Base-by-base conservation (phyloP, 1,140 invertebrate species). In the Drosophila mauritiana region DNA sequence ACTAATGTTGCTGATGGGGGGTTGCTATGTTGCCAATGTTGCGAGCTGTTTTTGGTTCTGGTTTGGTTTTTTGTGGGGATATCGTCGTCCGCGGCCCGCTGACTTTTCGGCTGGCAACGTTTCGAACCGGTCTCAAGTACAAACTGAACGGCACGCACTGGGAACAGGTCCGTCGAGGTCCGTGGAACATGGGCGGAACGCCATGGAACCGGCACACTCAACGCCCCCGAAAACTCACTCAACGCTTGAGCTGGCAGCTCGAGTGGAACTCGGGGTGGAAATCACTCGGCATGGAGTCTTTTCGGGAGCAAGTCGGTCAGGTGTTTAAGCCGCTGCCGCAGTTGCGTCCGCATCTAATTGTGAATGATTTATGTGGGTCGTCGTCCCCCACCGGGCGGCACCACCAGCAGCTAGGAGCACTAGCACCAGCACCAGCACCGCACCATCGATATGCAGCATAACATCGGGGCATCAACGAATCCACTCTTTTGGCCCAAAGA, bases 301-400 rank as follows among this genome's bases (percentile, higher is more conserved):
- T 63, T 64, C 20, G 65, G 68, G 17, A 45, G 52, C 69, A 76
- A 76, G 72, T 76, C 72, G 72, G 73, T 75, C 73, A 76, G 80
- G 56, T 62, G 80, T 43, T 69, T 65, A 59, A 51, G 55, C 45
- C 56, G 79, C 48, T 70, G 64, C 36, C 80, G 69, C 72, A 42
- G 61, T 62, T 84, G 80, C 69, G 69, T 86, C 78, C 80, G 83
- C 80, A 74, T 88, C 83, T 88, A 88, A 88, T 88, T 88, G 79
- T 88, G 67, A 88, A 88, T 88, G 83, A 88, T 88, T 88, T 88
- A 88, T 88, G 80, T 89, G 84, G 83, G 83, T 83, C 83, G 78
- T 77, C 53, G 81, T 65, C 68, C 63, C 69, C 70, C 78, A 58
- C 64, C 73, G 78, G 77, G 81, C 79, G 67, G 55, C 67, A 73